Percentiles rank a stretch among this genome's conserved stretches.
phyloP scores from a whole-genome alignment of 2,797 vertebrate genomes.

The Choloepus didactylus region DNA sequence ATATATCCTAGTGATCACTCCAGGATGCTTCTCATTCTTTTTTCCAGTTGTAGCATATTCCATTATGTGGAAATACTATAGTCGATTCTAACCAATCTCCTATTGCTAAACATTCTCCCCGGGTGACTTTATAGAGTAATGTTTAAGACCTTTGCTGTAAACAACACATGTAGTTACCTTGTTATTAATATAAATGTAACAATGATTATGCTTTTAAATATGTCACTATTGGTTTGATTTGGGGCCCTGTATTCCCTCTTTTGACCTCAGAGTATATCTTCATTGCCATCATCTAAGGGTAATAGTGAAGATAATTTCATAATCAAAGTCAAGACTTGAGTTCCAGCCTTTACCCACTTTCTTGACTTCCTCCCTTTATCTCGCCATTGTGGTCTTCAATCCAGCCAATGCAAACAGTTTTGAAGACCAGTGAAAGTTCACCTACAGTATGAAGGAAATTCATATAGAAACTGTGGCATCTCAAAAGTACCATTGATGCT shows the following conservation, averaged over 20 bases:
- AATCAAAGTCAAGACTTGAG: neutral
- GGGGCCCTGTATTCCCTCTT: neutral
- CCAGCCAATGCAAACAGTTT: neutral
- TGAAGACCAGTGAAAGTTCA: neutral
- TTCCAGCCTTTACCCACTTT: neutral
- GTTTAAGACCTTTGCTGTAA: neutral
- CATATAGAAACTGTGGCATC: too few species aligned
- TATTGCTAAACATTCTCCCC: neutral
- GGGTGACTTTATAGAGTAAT: neutral
- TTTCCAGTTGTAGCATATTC: neutral
- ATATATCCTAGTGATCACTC: too few species aligned
- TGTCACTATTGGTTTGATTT: conserved; percentile 40
- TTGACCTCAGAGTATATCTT: conserved; percentile 32
- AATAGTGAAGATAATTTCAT: conserved; percentile 47
- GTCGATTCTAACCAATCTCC: neutral
- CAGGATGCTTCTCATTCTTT: too few species aligned
- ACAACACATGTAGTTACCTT: conserved; percentile 14
- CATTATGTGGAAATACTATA: too few species aligned
- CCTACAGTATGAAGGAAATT: neutral
- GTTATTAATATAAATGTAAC: conserved; percentile 9
- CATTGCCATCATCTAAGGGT: conserved; percentile 10
- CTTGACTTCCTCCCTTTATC: neutral
- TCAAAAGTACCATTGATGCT: neutral
- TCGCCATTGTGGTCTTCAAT: neutral
- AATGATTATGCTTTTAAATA: conserved; percentile 24